phyloP scores from a whole-genome alignment of 2,888 invertebrate species.

The Epinotia brunnichana region DNA sequence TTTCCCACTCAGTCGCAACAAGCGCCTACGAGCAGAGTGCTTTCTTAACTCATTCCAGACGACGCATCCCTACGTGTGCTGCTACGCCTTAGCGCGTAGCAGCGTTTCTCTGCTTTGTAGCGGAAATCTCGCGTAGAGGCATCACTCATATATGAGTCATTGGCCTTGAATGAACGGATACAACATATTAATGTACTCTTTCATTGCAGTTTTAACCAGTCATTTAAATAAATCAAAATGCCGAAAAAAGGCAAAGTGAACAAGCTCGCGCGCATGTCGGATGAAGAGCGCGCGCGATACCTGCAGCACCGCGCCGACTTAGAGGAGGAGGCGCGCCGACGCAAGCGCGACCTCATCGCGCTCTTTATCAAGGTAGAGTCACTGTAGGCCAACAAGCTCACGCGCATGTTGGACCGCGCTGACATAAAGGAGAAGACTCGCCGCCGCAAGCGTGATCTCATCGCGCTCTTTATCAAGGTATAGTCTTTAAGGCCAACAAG shows the following conservation, averaged over 20 bases:
- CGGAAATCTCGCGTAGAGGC: too few relatives aligned
- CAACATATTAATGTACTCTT: not conserved
- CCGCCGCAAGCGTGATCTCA: conserved; percentile 90
- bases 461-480: too few relatives aligned
- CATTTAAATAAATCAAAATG: conserved; percentile 60
- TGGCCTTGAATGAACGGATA: too few relatives aligned
- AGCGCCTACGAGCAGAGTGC: too few relatives aligned
- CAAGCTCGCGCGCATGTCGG: conserved; percentile 92
- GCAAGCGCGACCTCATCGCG: conserved; percentile 91
- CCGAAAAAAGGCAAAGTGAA: conserved; percentile 88
- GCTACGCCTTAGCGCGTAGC: too few relatives aligned
- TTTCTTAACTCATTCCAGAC: too few relatives aligned
- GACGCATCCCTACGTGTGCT: too few relatives aligned
- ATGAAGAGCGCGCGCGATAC: conserved; percentile 91
- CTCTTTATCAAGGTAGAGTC: conserved; percentile 91
- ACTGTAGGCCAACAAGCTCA: conserved; percentile 86
- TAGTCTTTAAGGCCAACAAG: conserved; percentile 84
- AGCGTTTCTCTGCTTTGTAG: too few relatives aligned
- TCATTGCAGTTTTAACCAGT: not conserved
- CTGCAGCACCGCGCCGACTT: conserved; percentile 91
- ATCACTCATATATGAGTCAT: too few relatives aligned
- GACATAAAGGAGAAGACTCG: conserved; percentile 71
- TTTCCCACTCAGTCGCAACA: too few relatives aligned
- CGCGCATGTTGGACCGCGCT: conserved; percentile 87
- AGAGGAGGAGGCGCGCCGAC: conserved; percentile 90